Evolutionary conservation across 2,797 vertebrate species (phyloP).

Genomic region (Pseudomugil tenellus): DNA sequence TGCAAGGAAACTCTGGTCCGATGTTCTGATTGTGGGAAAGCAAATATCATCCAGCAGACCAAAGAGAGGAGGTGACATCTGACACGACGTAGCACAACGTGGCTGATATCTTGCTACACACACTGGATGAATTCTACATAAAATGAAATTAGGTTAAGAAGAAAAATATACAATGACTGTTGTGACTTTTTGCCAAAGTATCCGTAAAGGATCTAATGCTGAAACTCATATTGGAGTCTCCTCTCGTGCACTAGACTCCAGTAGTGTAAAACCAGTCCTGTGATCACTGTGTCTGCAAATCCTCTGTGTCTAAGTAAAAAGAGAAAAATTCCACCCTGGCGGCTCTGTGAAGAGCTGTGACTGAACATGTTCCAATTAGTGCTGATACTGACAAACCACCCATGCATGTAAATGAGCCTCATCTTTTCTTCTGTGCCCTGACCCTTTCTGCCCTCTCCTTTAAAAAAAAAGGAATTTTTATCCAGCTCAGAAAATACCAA

Average conservation of each 20-base stretch:
- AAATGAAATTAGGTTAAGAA: neutral
- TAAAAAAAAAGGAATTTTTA: conserved; percentile 34
- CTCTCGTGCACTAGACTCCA: conserved; percentile 1
- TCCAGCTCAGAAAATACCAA: conserved; percentile 24
- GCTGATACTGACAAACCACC: conserved; percentile 42
- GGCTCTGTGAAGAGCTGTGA: conserved; percentile 29
- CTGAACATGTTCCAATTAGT: conserved; percentile 40
- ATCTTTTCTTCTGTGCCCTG: conserved; percentile 34
- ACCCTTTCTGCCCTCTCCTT: conserved; percentile 27
- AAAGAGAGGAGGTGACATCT: no score
- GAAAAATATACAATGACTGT: neutral
- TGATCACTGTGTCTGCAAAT: conserved; percentile 26
- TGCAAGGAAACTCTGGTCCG: no score
- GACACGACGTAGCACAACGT: no score
- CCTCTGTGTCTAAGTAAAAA: conserved; percentile 16
- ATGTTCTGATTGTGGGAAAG: no score
- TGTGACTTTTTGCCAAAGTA: conserved; percentile 20
- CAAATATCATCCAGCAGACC: no score
- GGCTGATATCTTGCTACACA: no score
- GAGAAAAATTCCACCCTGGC: conserved; percentile 26
- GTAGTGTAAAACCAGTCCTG: conserved; percentile 19
- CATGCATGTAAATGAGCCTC: conserved; percentile 50
- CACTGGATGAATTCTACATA: no score
- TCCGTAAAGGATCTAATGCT: neutral
- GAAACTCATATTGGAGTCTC: conserved; percentile 22